Conservation (phyloP, 2,113 vertebrate genomes). For the Dasypus novemcinctus region DNA sequence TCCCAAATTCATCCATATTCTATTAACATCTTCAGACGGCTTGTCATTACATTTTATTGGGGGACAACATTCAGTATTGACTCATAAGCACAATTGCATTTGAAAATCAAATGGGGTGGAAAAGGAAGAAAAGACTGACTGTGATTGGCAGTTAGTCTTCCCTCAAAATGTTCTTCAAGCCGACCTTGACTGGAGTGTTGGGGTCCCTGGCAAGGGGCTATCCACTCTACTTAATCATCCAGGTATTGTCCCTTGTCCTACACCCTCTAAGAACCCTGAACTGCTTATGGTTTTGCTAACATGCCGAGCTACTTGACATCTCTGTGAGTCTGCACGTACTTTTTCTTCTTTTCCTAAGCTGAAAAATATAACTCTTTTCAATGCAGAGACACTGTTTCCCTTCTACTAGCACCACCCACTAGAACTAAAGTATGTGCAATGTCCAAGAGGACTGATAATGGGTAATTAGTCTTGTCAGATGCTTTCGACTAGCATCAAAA, state of each 20-base stretch:
- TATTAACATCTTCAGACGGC: background rate
- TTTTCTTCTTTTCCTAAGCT: background rate
- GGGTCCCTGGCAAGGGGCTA: background rate
- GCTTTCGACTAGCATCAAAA: conserved; percentile 79
- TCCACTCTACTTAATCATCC: background rate
- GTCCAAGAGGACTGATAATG: conserved; percentile 66
- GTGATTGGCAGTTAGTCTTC: background rate
- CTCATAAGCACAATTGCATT: background rate
- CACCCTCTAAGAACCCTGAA: background rate
- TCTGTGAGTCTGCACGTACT: background rate
- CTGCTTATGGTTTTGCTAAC: background rate
- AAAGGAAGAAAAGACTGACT: background rate
- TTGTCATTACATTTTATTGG: conserved; percentile 38
- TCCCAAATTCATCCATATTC: background rate
- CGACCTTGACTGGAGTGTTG: background rate
- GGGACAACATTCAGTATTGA: background rate
- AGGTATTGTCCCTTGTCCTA: background rate
- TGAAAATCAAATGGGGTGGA: conserved; percentile 6
- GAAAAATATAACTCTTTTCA: conserved; percentile 26
- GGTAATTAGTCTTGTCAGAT: conserved; percentile 81
- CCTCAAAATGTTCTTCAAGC: conserved; percentile 10
- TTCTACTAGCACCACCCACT: background rate
- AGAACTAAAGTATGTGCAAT: conserved; percentile 7
- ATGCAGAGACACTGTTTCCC: background rate
- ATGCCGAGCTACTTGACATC: background rate